Conservation (phyloP, 1,140 invertebrate species). For the Neotoxoptera formosana region DNA sequence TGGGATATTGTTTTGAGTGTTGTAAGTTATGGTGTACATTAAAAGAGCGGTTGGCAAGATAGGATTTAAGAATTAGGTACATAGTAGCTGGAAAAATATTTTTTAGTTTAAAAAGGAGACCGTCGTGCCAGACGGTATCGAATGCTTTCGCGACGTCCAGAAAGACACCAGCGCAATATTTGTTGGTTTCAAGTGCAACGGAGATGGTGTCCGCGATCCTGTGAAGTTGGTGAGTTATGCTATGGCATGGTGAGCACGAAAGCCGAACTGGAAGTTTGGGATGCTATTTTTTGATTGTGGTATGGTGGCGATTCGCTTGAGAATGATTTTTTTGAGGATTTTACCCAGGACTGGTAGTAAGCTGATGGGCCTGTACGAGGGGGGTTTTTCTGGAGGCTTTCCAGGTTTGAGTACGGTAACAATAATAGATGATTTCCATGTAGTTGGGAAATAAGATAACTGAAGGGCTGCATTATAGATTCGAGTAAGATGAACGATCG, state of each 20-base stretch:
- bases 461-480: no score
- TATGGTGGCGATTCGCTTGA: no score
- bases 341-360: no score
- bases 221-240: conserved; percentile 41
- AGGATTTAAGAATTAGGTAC: neutral
- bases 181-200: conserved; percentile 31
- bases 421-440: no score
- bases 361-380: no score
- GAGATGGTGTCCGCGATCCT: conserved; percentile 3
- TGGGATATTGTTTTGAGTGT: neutral
- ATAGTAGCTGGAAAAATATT: neutral
- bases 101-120: conserved; percentile 20
- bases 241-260: conserved; percentile 36
- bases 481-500: no score
- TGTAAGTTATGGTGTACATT: neutral
- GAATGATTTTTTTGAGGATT: no score
- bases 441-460: no score
- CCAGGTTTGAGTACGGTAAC: no score
- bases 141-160: conserved; percentile 63
- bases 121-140: conserved; percentile 26
- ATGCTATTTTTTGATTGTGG: no score
- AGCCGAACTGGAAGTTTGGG: conserved; percentile 58
- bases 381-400: no score
- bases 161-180: conserved; percentile 61
- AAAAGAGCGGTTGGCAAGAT: no score